These are phyloP conservation scores for Xenotilapia leptura DNA, from an alignment of 2,113 vertebrate genomes.

Conservation along the genomic window DNA sequence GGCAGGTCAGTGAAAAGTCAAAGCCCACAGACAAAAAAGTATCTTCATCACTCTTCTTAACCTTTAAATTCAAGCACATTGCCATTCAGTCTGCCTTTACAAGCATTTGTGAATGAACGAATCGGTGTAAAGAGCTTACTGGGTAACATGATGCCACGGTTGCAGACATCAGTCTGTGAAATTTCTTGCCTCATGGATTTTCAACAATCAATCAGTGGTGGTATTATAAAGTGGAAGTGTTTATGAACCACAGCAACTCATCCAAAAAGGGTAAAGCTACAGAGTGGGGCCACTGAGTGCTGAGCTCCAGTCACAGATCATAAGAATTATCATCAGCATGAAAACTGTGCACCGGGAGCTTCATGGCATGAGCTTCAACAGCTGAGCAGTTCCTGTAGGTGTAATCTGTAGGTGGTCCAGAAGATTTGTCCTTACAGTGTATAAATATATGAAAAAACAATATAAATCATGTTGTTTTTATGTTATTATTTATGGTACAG, in stretches of 20 bases:
- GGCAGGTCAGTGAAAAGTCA: not conserved
- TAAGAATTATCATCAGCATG: not conserved
- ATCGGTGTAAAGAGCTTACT: not conserved
- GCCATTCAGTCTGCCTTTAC: not conserved
- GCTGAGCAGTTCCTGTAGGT: not conserved
- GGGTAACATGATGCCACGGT: not conserved
- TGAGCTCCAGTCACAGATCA: not conserved
- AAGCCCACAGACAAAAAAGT: not conserved
- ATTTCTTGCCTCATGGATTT: not conserved
- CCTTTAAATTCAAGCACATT: not conserved
- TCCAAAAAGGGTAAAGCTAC: not conserved
- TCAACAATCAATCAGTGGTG: not conserved
- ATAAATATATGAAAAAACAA: not conserved
- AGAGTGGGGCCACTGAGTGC: not conserved
- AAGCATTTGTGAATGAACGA: not conserved
- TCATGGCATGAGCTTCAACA: not conserved
- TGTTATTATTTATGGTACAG: not conserved
- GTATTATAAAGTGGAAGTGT: not conserved
- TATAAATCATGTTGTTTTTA: not conserved
- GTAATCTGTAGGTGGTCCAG: not conserved
- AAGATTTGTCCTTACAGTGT: not conserved
- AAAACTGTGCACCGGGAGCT: not conserved
- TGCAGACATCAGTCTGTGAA: not conserved
- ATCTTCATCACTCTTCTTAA: not conserved
- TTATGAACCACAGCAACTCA: not conserved